Base-by-base conservation (phyloP, 2,888 invertebrate genomes). In the Clunio marinus region DNA sequence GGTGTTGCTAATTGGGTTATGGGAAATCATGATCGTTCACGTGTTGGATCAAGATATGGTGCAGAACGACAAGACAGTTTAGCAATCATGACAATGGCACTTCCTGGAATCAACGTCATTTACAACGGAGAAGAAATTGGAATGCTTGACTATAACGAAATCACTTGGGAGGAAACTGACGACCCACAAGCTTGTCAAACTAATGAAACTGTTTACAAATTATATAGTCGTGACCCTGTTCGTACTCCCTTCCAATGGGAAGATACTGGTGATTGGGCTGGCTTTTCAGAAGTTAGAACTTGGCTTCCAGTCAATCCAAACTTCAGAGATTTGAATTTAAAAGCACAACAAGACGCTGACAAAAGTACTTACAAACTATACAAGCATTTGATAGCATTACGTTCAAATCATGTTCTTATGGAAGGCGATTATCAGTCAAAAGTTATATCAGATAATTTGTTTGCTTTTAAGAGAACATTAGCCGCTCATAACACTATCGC, bases 1-100 rank as follows among this genome's bases (percentile, higher is more conserved):
- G n/a, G n/a, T n/a, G n/a, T n/a, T n/a, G n/a, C 88, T 24, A 91
- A 91, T 74, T 91, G 91, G 91, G 89, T 91, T 78, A 86, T 89
- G 74, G 91, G 91, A 59, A 92, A 92, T 75, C 91, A 91, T 72
- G 91, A 92, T 75, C 83, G 86, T 58, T 81, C 78, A 45, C 82
- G 92, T 71, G 83, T 86, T n/a, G 87, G 86, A 0, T 83, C 87
- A 0, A 82, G 91, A 71, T 87, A 84, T 70, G 88, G 87, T 1
- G 77, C 78, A 2, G 81, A 84, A 68, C 80, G 88, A 72, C 84
- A 87, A 0, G 92, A 93, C 76, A 88, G 87, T 15, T 83, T 93
- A 74, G 90, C 91, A 75, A 91, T 94, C 88, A 76, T 96, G 67
- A 80, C 87, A 17, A 81, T 92, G 75, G 81, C 93, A 17, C 80